Base-by-base conservation (phyloP, 2,113 vertebrate genomes). In the Sander vitreus region DNA sequence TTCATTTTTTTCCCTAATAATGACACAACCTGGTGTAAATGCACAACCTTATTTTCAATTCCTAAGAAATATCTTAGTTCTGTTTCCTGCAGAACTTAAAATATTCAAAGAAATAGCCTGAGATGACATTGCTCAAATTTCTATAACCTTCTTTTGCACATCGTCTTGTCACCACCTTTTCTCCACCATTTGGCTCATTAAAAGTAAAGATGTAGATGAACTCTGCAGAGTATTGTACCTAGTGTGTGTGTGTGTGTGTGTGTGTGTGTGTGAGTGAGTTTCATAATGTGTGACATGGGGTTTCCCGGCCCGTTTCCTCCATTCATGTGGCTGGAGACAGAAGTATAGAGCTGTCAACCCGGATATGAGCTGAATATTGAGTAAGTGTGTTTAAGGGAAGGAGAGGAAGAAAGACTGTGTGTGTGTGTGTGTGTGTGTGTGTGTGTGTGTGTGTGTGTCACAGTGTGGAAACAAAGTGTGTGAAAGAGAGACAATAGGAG, bases 281-380 rank as follows among this genome's bases (percentile, higher is more conserved):
- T 91, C 82, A 74, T 72, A 73, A 71, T 88, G 75, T 90, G 65
- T 83, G 73, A 51, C 58, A 5, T 86, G 87, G 92, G 89, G 89
- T 85, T 93, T 94, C 92, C 91, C 87, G 84, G 78, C 81, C 90
- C 88, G 51, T 85, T 91, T 92, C 73, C 77, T 89, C 71, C 94
- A 94, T 95, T 95, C 93, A 94, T 94, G 93, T 92, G 92, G 91
- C 88, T 80, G 78, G 59, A 90, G 78, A 78, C 47, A 81, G 67
- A 81, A 75, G 83, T 76, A 73, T 57, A 83, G 78, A 60, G 69
- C 74, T 76, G 71, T 72, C 76, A 62, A 83, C 78, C 84, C 87
- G 47, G 72, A 86, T 85, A 80, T 80, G 88, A 74, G 72, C 82
- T 78, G 83, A 86, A 71, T 85, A 77, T 70, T 76, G 69, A 88